Evolutionary conservation across 1,140 invertebrate genomes (phyloP).

Genomic region (Drosophila erecta): DNA sequence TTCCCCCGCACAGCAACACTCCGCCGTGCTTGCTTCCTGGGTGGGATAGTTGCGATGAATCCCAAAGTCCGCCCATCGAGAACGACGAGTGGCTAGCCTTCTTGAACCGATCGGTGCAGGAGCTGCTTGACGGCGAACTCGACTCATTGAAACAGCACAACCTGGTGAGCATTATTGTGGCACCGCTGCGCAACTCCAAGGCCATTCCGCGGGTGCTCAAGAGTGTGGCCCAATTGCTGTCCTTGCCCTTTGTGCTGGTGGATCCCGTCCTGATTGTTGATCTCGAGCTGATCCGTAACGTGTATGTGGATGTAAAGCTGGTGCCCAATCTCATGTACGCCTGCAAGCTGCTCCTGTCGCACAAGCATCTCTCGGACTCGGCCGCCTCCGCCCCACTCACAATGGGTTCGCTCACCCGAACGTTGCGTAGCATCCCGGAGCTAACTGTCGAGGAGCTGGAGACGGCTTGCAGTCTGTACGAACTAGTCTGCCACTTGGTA

Average conservation of each 20-base stretch:
- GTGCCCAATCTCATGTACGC: conserved; percentile 91
- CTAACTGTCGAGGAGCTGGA: conserved; percentile 87
- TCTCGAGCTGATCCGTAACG: conserved; percentile 84
- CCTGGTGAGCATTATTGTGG: conserved; percentile 90
- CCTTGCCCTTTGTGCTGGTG: conserved; percentile 89
- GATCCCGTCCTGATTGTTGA: conserved; percentile 87
- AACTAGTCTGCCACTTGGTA: conserved; percentile 90
- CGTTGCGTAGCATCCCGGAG: conserved; percentile 84
- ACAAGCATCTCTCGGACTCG: conserved; percentile 69
- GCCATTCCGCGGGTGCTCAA: conserved; percentile 88
- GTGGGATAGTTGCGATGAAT: conserved; percentile 84
- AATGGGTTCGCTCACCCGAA: conserved; percentile 51
- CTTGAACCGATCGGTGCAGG: conserved; percentile 88
- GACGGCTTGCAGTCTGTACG: conserved; percentile 88
- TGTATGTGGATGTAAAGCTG: conserved; percentile 91
- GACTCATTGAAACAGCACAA: conserved; percentile 89
- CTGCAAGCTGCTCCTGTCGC: conserved; percentile 87
- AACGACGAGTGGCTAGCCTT: conserved; percentile 93
- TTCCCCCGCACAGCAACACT: conserved; percentile 53
- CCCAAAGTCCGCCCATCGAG: conserved; percentile 88
- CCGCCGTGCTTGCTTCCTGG: conserved; percentile 81
- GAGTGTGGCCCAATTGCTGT: conserved; percentile 89
- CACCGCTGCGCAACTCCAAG: conserved; percentile 88
- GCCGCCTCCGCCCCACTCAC: conserved; percentile 47
- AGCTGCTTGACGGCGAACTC: conserved; percentile 90